Conservation (phyloP, 2,888 invertebrate species). For the Saturnia japonica region DNA sequence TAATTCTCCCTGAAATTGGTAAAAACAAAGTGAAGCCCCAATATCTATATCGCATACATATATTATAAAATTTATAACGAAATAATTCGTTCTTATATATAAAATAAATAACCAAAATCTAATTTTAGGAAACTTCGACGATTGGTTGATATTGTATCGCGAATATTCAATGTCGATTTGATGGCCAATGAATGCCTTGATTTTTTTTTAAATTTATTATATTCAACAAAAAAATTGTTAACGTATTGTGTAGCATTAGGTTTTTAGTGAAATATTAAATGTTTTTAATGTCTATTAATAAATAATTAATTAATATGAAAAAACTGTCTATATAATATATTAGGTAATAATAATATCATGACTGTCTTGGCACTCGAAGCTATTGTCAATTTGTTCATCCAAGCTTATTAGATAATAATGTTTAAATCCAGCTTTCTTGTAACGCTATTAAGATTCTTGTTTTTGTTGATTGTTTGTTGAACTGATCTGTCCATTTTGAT, state of each 20-base stretch:
- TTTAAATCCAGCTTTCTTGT: conserved; percentile 73
- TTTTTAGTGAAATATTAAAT: conserved; percentile 46
- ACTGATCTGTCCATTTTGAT: conserved; percentile 74
- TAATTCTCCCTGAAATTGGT: background rate
- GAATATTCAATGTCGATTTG: conserved; percentile 43
- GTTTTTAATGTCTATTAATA: conserved; percentile 45
- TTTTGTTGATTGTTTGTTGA: conserved; percentile 61
- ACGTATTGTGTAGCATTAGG: conserved; percentile 28
- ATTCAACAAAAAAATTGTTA: conserved; percentile 46
- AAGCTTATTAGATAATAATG: conserved; percentile 27
- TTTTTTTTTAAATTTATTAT: conserved; percentile 50
- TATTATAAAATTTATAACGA: background rate
- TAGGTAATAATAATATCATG: conserved; percentile 36
- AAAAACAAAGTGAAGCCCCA: background rate
- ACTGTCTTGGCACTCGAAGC: conserved; percentile 48
- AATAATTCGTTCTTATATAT: background rate
- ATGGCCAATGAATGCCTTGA: conserved; percentile 71
- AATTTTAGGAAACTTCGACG: background rate
- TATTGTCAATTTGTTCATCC: conserved; percentile 54
- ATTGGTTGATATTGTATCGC: conserved; percentile 30
- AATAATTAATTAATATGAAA: conserved; percentile 25
- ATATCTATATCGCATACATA: background rate
- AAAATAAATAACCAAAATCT: background rate
- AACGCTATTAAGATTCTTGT: conserved; percentile 46
- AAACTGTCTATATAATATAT: background rate